Base-by-base conservation (phyloP, 2,797 vertebrate species). In the Chaetodon trifasciatus region DNA sequence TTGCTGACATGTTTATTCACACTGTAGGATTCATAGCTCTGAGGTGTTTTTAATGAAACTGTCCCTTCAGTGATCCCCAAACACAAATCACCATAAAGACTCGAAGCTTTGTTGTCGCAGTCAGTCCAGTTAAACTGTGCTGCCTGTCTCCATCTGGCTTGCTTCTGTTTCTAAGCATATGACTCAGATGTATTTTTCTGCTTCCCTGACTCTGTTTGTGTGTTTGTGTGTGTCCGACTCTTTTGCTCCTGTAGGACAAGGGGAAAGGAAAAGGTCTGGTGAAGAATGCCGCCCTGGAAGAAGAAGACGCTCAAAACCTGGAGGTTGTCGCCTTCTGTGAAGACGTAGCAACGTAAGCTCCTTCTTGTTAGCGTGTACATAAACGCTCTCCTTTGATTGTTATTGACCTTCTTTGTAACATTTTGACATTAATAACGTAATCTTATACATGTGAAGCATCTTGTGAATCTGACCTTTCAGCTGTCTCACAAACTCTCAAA, bases 281-380 rank as follows among this genome's bases (percentile, higher is more conserved):
- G 85, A 96, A 91, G 89, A 96, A 95, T 3, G 87, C 91, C 8
- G 88, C 94, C 87, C 93, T 97, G 85, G 96, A 96, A 79, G 96
- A 96, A 85, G 66, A 81, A 72, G 96, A 97, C 73, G 95, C 96
- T 86, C 97, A 97, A 88, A 97, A 97, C 91, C 95, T 96, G 90
- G 98, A 99, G 79, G 95, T 97, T 76, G 93, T 96, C 84, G 95
- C 96, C 89, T 99, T 99, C 96, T 97, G 97, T 95, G 94, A 96
- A 92, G 97, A 97, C 80, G 86, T 99, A 89, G 92, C 90, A 10
- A 95, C 92, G 98, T 99, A 97, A 97, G 97, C 40, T 56, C 19
- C 40, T 53, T 47, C 16, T 50, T 40, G 3, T 46, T 67, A 52
- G 4, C 37, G 1, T 78, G 6, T 19, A 37, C 28, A 12, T 24